These are phyloP conservation scores for Pomatostomus ruficeps DNA, from an alignment of 2,113 vertebrate species.

Conservation along the genomic window DNA sequence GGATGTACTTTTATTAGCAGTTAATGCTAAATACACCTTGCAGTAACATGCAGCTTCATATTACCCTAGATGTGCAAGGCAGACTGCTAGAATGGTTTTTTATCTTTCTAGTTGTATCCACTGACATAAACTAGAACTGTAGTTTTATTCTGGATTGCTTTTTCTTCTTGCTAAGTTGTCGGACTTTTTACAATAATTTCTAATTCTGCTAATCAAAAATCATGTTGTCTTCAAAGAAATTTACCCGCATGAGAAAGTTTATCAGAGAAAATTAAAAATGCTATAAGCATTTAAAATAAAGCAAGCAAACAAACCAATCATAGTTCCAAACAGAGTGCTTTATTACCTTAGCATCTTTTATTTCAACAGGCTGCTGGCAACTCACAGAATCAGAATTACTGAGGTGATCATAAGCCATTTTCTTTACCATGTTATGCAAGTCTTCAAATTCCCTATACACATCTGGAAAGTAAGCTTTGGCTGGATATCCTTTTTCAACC, in stretches of 20 bases:
- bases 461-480: slow-evolving; percentile 81
- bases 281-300: background rate
- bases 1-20: background rate
- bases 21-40: background rate
- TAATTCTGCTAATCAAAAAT: background rate
- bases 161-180: background rate
- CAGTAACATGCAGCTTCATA: background rate
- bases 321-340: background rate
- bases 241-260: background rate
- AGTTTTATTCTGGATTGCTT: background rate
- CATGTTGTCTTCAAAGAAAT: background rate
- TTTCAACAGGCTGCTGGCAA: slow-evolving; percentile 75
- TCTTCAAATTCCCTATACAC: slow-evolving; percentile 92
- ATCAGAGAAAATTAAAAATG: background rate
- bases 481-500: slow-evolving; percentile 77
- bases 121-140: background rate
- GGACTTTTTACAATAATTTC: background rate
- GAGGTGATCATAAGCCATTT: slow-evolving; percentile 86
- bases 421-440: slow-evolving; percentile 82
- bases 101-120: background rate
- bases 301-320: background rate
- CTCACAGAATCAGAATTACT: slow-evolving; percentile 48
- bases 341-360: slow-evolving; percentile 82
- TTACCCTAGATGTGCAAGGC: background rate
- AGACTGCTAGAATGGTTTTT: background rate